These are phyloP conservation scores for Apamea monoglypha DNA, from an alignment of 2,888 invertebrate species.

Conservation along the genomic window DNA sequence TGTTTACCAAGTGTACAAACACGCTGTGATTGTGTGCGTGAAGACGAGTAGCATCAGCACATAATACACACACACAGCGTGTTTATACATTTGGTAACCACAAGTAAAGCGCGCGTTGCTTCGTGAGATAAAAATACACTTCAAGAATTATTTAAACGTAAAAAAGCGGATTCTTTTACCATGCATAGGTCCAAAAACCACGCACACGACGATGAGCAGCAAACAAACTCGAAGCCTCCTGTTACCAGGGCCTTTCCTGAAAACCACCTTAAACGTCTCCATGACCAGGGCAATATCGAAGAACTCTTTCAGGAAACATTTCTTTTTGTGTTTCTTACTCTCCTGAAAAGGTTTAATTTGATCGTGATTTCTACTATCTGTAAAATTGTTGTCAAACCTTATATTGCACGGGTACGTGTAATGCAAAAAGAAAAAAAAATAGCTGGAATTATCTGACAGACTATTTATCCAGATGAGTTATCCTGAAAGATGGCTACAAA, in stretches of 20 bases:
- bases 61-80: no score
- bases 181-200: conserved; percentile 95
- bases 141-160: neutral
- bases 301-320: conserved; percentile 91
- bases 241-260: conserved; percentile 93
- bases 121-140: no score
- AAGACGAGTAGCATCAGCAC: no score
- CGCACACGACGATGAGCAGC: conserved; percentile 95
- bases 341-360: conserved; percentile 34
- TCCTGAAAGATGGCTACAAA: neutral
- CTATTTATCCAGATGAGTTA: neutral
- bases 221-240: conserved; percentile 93
- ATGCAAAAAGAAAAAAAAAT: neutral
- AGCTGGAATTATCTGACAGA: no score
- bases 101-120: no score
- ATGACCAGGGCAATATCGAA: conserved; percentile 93
- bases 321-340: conserved; percentile 60
- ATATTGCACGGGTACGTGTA: neutral
- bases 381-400: neutral
- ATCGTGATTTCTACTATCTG: neutral
- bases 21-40: no score
- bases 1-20: no score
- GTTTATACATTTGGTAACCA: no score
- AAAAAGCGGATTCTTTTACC: conserved; percentile 90
- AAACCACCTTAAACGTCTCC: conserved; percentile 95